Conservation (phyloP, 2,797 vertebrate species). For the Masticophis lateralis region DNA sequence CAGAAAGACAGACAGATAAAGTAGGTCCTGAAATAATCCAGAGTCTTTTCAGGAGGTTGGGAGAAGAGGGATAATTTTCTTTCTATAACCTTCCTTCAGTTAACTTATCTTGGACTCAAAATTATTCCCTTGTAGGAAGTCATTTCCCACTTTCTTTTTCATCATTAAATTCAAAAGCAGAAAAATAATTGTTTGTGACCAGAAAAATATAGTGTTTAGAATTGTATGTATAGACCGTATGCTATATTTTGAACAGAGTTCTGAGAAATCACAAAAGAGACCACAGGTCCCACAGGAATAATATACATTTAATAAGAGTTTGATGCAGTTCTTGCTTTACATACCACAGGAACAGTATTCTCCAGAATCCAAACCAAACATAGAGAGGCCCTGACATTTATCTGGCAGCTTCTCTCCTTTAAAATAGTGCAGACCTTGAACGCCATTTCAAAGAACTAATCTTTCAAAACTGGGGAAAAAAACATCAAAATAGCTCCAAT, state of each 20-base stretch:
- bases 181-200: neutral
- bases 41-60: neutral
- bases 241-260: conserved; percentile 51
- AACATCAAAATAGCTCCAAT: neutral
- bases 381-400: conserved; percentile 26
- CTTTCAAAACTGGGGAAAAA: neutral
- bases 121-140: neutral
- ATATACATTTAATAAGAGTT: conserved; percentile 61
- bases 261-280: conserved; percentile 61
- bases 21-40: neutral
- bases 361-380: conserved; percentile 46
- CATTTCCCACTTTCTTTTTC: neutral
- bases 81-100: neutral
- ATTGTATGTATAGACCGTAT: neutral
- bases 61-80: neutral
- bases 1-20: neutral
- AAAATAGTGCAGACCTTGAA: conserved; percentile 12
- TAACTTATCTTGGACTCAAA: neutral
- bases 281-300: conserved; percentile 47
- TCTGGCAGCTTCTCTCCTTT: conserved; percentile 32
- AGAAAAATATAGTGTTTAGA: neutral
- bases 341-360: conserved; percentile 46
- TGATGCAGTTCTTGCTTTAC: conserved; percentile 47
- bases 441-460: neutral
- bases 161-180: neutral